Base-by-base conservation (phyloP, 1,140 invertebrate species). In the Idris sp. region DNA sequence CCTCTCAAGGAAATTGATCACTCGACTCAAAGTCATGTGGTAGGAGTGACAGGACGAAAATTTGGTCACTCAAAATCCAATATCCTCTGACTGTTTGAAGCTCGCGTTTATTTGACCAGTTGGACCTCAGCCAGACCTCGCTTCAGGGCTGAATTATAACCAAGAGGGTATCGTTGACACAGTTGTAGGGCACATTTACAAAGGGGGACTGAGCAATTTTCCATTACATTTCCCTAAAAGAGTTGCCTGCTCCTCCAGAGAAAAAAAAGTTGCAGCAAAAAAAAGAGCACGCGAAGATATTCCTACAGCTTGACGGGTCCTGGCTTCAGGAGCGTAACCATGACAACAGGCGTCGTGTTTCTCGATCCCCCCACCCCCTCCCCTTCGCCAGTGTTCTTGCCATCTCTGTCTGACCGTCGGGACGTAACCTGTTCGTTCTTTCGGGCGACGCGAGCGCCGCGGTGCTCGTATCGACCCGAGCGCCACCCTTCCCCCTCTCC, bases 281-380 rank as follows among this genome's bases (percentile, higher is more conserved):
- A 49, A 48, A 69, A 51, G 69, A 35, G 44, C 15, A 48, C 30
- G 51, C 43, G 48, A 74, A 65, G 74, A 76, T 73, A 73, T 74
- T 68, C 44, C 46, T 28, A 74, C 33, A 49, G 46, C 51, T 61
- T 61, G 48, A 54, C 41, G 54, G 64, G 69, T 69, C 69, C 77
- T 73, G 59, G 68, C 61, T 77, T 62, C 61, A 72, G 64, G 48
- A 59, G 44, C 56, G 69, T 68, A 65, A 77, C 82, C 77, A 84
- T 84, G 77, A 74, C 77, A 76, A 83, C 82, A 71, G 54, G 74
- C 67, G 77, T 77, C 73, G 74, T 67, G 61, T 35, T 36, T 67
- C 68, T 62, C 74, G 3, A 28, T n/a, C 10, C 51, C 48, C 74
- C 51, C 31, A 46, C 56, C 51, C 46, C 49, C n/a, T n/a, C n/a